phyloP scores from a whole-genome alignment of 2,888 invertebrate genomes.

The Theretra japonica region DNA sequence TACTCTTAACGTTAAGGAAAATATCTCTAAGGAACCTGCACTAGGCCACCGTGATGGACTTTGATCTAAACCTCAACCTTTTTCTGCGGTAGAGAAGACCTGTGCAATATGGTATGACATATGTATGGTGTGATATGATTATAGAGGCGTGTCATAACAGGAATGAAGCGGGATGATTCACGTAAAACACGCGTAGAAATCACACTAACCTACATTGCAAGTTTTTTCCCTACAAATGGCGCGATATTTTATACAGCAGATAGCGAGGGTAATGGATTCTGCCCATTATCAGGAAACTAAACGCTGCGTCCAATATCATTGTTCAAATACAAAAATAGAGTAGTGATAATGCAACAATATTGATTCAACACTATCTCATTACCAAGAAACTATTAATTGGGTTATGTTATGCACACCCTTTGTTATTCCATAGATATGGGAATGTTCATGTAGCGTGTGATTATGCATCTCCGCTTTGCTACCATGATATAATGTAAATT shows the following conservation, averaged over 20 bases:
- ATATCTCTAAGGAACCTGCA: too few species aligned
- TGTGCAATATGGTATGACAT: too few species aligned
- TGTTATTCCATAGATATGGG: conserved; percentile 10
- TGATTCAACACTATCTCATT: conserved; percentile 55
- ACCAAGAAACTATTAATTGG: conserved; percentile 54
- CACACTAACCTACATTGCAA: not conserved
- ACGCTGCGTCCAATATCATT: conserved; percentile 50
- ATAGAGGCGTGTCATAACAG: too few species aligned
- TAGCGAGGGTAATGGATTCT: conserved; percentile 40
- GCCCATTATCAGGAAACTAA: conserved; percentile 48
- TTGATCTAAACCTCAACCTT: too few species aligned
- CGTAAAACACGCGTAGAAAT: conserved; percentile 13
- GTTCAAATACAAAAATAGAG: conserved; percentile 53
- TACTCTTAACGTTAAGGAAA: too few species aligned
- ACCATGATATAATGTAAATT: too few species aligned
- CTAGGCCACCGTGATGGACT: too few species aligned
- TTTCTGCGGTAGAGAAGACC: too few species aligned
- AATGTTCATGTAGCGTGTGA: not conserved
- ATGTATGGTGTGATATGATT: too few species aligned
- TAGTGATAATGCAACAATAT: conserved; percentile 51
- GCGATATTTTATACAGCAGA: conserved; percentile 37
- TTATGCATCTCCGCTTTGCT: too few species aligned
- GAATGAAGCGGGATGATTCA: not conserved
- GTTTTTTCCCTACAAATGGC: conserved; percentile 12
- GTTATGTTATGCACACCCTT: conserved; percentile 31